phyloP scores from a whole-genome alignment of 1,140 invertebrate species.

The Eurosta solidaginis region DNA sequence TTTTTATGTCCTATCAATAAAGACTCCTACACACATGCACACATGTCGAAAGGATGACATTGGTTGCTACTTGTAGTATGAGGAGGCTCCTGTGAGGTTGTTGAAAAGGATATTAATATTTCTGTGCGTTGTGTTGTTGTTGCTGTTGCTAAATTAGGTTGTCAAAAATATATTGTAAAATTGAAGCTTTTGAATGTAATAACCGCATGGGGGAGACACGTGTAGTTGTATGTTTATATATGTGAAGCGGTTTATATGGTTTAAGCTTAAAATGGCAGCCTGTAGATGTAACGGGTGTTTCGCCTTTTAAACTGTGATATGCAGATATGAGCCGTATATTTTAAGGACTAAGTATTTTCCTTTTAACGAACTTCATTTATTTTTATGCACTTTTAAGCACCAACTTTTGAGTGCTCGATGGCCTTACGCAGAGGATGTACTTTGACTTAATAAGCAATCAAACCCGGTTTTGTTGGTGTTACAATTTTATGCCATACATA shows the following conservation, averaged over 20 bases:
- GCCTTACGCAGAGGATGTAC: too few species aligned
- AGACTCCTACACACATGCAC: too few species aligned
- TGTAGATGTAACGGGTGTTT: too few species aligned
- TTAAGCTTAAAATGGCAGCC: too few species aligned
- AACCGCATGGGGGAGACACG: background rate
- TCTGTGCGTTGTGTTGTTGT: too few species aligned
- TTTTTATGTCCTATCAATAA: background rate
- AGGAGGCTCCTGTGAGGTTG: background rate
- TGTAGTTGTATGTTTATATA: background rate
- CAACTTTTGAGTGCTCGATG: background rate
- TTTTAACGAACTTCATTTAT: background rate
- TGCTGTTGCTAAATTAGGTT: background rate
- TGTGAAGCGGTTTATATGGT: too few species aligned
- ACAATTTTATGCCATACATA: too few species aligned
- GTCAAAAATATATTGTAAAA: slow-evolving; percentile 24
- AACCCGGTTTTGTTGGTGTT: too few species aligned
- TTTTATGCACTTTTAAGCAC: background rate
- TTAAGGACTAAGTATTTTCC: too few species aligned
- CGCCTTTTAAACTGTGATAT: too few species aligned
- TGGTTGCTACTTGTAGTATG: background rate
- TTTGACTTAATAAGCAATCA: too few species aligned
- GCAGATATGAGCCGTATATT: too few species aligned
- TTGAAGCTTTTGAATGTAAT: background rate
- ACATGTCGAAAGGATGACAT: background rate
- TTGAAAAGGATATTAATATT: background rate